These are phyloP conservation scores for Dasyornis broadbenti DNA, from an alignment of 2,113 vertebrate genomes.

Conservation along the genomic window DNA sequence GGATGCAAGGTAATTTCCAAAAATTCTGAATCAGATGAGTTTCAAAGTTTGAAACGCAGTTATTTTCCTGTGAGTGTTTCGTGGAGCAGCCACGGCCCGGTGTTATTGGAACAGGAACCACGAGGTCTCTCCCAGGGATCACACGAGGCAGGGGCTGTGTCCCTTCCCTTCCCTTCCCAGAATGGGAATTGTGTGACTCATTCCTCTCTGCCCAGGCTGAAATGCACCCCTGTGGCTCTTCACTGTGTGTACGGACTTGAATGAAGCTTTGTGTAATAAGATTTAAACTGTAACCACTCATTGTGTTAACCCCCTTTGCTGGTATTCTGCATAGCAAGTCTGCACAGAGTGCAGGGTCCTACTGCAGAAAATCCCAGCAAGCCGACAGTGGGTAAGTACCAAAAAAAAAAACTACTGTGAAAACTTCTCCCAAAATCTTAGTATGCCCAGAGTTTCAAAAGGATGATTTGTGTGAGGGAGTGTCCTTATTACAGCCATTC, in stretches of 20 bases:
- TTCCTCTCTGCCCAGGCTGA: not conserved
- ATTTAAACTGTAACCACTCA: constrained; percentile 53
- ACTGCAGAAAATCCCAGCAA: not conserved
- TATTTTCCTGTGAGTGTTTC: not conserved
- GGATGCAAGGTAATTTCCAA: not conserved
- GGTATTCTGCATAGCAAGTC: not conserved
- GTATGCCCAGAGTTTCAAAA: not conserved
- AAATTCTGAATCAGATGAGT: not conserved
- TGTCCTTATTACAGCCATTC: not conserved
- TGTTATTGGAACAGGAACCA: not conserved
- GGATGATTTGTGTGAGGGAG: not conserved
- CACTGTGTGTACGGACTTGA: not conserved
- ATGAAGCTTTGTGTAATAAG: constrained; percentile 38
- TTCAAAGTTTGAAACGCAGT: not conserved
- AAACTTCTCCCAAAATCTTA: not conserved
- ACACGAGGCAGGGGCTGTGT: not conserved
- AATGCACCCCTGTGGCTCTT: not conserved
- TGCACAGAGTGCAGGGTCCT: not conserved
- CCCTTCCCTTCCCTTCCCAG: not conserved
- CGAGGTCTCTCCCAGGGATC: not conserved
- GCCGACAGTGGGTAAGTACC: not conserved
- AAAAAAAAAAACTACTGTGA: not conserved
- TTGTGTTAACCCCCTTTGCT: not conserved
- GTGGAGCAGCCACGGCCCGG: not conserved
- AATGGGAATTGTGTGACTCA: not conserved